Percentiles rank a stretch among this genome's conserved stretches.
phyloP scores from a whole-genome alignment of 1,140 invertebrate genomes.

The Pogonus chalceus region DNA sequence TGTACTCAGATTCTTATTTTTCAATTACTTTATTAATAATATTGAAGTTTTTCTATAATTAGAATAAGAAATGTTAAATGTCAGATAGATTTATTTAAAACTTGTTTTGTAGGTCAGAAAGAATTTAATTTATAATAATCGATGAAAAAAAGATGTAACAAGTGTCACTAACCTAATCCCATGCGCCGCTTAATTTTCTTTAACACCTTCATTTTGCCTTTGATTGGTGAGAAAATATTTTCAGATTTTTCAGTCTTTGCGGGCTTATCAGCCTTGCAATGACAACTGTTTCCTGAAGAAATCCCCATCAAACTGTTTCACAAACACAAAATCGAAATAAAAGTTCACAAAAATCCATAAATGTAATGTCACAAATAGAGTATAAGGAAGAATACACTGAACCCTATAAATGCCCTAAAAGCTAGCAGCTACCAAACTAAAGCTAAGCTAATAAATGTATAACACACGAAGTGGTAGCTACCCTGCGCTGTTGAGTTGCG shows the following conservation, averaged over 20 bases:
- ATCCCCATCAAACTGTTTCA: constrained; percentile 28
- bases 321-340: background rate
- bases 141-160: constrained; percentile 6
- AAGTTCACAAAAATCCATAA: background rate
- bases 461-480: too few species aligned
- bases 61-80: too few species aligned
- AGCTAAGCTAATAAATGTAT: too few species aligned
- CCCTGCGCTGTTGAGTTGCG: too few species aligned
- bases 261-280: constrained; percentile 23
- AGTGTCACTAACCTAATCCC: constrained; percentile 37
- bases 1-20: too few species aligned
- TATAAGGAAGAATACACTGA: too few species aligned
- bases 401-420: background rate
- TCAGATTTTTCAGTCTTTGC: constrained; percentile 15
- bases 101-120: too few species aligned
- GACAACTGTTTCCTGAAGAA: constrained; percentile 25
- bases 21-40: too few species aligned
- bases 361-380: background rate
- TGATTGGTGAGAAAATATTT: constrained; percentile 26
- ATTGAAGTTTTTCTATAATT: too few species aligned
- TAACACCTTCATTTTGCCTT: constrained; percentile 42
- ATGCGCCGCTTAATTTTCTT: constrained; percentile 43
- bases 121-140: too few species aligned
- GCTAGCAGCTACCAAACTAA: background rate
- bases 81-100: too few species aligned